Base-by-base conservation (phyloP, 2,113 vertebrate species). In the Carassius gibelio region DNA sequence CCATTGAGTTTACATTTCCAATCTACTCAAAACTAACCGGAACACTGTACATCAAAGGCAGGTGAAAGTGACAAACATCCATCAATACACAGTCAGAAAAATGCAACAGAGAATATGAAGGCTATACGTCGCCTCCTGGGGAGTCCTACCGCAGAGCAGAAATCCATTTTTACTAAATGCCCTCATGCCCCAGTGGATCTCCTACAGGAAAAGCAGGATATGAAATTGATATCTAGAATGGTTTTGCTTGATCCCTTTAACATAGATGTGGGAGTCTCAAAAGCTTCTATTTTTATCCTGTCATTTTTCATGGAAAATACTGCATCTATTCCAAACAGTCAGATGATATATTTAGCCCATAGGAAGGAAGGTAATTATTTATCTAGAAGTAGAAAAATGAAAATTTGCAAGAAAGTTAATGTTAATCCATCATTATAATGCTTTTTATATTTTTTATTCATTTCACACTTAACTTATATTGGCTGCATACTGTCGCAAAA, bases 151-250 rank as follows among this genome's bases (percentile, higher is more conserved):
- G 4, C 68, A 48, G 55, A 74, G 23, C 52, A 21, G 11, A 84
- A 75, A 87, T 68, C 83, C 83, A 82, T 85, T 77, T 50, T 81
- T 82, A 76, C 69, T 38, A 64, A 81, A 84, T 64, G 59, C 71
- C 77, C 69, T 59, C 3, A 8, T 52, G 82, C 72, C 71, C 86
- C 50, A 4, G 45, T 59, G 55, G 26, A 84, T 30, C 62, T 61
- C 75, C 75, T 45, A 13, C 45, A 72, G 55, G 48, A 75, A 50
- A 72, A 69, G n/a, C 61, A 57, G 48, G 34, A 69, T 57, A 81
- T 81, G 38, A 81, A 81, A 75, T 81, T 75, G 42, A 69, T 72
- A 45, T 72, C 84, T 82, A 69, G 26, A 81, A 81, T 38, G 21
- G 66, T 85, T 62, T 36, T 75, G 8, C 55, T 48, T 62, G 84